Evolutionary conservation across 2,888 invertebrate genomes (phyloP), one percentile per base, ranked within the genome.

Genomic region (Calameuta idolon): DNA sequence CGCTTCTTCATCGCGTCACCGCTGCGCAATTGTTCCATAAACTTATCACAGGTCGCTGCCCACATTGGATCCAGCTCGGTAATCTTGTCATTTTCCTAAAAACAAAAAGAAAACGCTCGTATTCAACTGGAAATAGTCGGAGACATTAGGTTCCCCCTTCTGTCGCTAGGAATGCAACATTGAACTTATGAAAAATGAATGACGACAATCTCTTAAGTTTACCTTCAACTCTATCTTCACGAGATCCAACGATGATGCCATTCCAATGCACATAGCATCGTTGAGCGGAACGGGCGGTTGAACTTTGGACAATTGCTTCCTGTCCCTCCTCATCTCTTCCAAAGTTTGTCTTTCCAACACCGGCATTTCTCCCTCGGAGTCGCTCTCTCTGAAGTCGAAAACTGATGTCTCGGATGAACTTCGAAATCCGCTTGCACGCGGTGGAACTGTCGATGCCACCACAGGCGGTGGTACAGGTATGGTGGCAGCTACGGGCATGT

Each of bases 11-110:
- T 92, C 77, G 92, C 92, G 74, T 90, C 89, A 73, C 94, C 94
- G 82, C 90, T 93, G 90, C 94, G 94, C 74, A 97, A 91, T 90
- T 96, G 96, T 89, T 96, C 95, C 91, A 96, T 94, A 89, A 97
- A 96, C 91, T 93, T 95, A 91, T 96, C 96, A 92, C 96, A 96
- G 31, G 96, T 94, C 87, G 93, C 94, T 75, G 94, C 93, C 94
- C 96, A 97, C 87, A 92, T 91, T 77, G 92, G 90, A 86, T 93
- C 93, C 30, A 90, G 86, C 81, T 87, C 91, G 77, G 79, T 86
- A 69, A 86, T 85, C 78, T 89, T 89, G 37, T 90, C 89, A 76
- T 90, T 90, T 78, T 90, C 90, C 90, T 90, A 76, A 9, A 35
- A 74, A 35, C 33, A 34, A 74, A n/a, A 34, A 11, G 11, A 30